Evolutionary conservation across 1,140 invertebrate genomes (phyloP).

Genomic region (Apis dorsata): DNA sequence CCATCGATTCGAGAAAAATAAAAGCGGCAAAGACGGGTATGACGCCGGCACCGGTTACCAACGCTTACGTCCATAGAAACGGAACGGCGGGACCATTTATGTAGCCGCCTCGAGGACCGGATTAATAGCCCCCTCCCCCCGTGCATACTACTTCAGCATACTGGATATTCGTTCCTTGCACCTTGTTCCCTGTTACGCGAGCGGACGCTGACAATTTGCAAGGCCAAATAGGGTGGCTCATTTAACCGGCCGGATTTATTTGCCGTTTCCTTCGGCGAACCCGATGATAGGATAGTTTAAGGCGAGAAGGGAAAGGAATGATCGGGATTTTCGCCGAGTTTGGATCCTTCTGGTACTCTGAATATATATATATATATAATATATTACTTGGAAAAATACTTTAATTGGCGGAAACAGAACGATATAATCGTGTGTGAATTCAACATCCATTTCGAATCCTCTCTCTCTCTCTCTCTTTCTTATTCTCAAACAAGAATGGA

Average conservation of each 20-base stretch:
- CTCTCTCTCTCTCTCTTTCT: too few relatives aligned
- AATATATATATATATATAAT: too few relatives aligned
- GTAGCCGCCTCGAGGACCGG: constrained; percentile 47
- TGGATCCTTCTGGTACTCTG: too few relatives aligned
- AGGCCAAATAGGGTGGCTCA: constrained; percentile 46
- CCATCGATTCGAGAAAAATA: constrained; percentile 71
- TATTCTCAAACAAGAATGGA: too few relatives aligned
- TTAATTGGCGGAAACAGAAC: too few relatives aligned
- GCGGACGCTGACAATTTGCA: constrained; percentile 57
- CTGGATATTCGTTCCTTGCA: constrained; percentile 50
- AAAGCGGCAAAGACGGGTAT: constrained; percentile 54
- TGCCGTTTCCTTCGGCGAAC: constrained; percentile 19
- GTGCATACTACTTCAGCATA: constrained; percentile 35
- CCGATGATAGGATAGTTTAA: background rate
- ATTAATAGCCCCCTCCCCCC: constrained; percentile 54
- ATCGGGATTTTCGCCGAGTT: background rate
- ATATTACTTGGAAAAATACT: too few relatives aligned
- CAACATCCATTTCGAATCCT: too few relatives aligned
- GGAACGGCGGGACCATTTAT: constrained; percentile 46
- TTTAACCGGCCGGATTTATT: constrained; percentile 51
- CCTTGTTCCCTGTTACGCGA: constrained; percentile 42
- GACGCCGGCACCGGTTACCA: constrained; percentile 26
- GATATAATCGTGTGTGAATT: too few relatives aligned
- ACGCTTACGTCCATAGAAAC: constrained; percentile 67
- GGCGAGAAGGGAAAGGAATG: too few relatives aligned